Evolutionary conservation across 2,113 vertebrate genomes (phyloP).

Genomic region (Cyanistes caeruleus): DNA sequence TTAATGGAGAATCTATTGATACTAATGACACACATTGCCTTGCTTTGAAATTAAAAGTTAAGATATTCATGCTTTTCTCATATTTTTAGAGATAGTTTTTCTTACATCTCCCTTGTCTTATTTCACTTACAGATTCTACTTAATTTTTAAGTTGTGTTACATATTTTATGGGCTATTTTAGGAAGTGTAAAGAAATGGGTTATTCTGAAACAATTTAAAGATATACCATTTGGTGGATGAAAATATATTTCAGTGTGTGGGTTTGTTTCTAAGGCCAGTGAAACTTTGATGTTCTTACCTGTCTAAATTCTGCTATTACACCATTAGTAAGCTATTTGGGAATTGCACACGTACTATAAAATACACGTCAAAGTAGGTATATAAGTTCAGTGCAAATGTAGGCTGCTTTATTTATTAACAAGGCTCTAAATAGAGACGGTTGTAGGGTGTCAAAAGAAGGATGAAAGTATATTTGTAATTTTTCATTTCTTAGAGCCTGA

Average conservation of each 20-base stretch:
- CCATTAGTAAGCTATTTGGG: slow-evolving; percentile 34
- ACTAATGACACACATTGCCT: neutral
- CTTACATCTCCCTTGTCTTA: neutral
- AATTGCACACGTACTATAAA: neutral
- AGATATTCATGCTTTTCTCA: neutral
- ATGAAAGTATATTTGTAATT: slow-evolving; percentile 9
- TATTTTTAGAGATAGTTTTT: neutral
- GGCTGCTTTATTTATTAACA: neutral
- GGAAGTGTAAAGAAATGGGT: neutral
- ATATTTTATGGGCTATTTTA: neutral
- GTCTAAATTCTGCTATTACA: slow-evolving; percentile 32
- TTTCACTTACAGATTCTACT: neutral
- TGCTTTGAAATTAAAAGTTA: neutral
- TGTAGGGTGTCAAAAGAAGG: slow-evolving; percentile 11
- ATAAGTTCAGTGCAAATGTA: slow-evolving; percentile 29
- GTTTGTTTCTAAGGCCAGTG: slow-evolving; percentile 23
- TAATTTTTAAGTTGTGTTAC: neutral
- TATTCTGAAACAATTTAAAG: neutral
- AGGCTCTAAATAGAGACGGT: neutral
- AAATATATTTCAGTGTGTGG: neutral
- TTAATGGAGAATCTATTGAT: slow-evolving; percentile 9
- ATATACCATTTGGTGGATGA: neutral
- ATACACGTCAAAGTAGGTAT: neutral
- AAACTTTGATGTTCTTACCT: slow-evolving; percentile 32
- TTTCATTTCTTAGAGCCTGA: slow-evolving; percentile 36